Base-by-base conservation (phyloP, 30 jellyfish, hydroid and myxozoan species). In the Hydractinia echinata region DNA sequence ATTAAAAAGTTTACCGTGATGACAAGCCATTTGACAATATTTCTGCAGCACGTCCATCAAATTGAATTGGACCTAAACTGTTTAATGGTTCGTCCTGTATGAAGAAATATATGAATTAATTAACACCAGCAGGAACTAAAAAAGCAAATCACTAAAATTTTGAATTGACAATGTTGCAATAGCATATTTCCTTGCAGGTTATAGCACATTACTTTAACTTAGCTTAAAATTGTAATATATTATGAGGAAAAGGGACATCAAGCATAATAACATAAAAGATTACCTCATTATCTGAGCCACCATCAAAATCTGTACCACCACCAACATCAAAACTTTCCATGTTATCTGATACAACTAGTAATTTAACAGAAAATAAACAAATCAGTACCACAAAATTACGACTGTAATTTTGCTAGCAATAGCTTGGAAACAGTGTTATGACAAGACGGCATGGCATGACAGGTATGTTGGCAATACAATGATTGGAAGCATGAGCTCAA, bases 311-410 rank as follows among this genome's bases (percentile, higher is more conserved):
- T 5, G 18, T 54, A 54, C 85, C n/a, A 54, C 85, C n/a, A 4
- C 84, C 85, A 51, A 19, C 18, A 30, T 77, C 85, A 8, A 66
- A 77, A 30, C 79, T 77, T 60, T 77, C 85, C 85, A 77, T 77
- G 53, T 52, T 11, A 1, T 77, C 85, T 51, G 85, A 54, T 10
- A 77, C 10, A 16, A 77, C 85, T 77, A 54, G 7, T 53, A 77
- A 51, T 53, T 54, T 1, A 53, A 5, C 15, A 10, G 55, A 15
- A 10, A 68, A 54, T 7, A 15, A 19, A 8, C 84, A 54, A 53
- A 11, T 0, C 53, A 1, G 83, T 53, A 30, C 2, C 55, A 19
- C 50, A 9, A 19, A 6, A 7, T 0, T 71, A 19, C 68, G 53
- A 19, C 20, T 67, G 10, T 64, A 1, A 7, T 0, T 64, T 44